phyloP scores from a whole-genome alignment of 92 coral and sea anemone genomes.

The Actinernus sp. region DNA sequence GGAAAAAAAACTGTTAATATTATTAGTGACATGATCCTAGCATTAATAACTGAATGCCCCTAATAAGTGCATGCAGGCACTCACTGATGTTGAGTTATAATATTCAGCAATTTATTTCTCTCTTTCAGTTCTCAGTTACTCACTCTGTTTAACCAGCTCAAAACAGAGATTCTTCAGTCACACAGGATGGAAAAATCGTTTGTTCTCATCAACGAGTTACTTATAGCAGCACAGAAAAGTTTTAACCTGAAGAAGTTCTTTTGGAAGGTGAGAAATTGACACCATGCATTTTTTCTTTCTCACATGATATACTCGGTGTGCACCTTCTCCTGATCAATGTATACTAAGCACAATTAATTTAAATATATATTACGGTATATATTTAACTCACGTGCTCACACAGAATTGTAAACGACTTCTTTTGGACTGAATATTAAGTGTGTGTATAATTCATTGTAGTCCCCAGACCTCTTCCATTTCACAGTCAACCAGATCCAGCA shows the following conservation, averaged over 20 bases:
- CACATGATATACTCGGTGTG: constrained; percentile 14
- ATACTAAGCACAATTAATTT: not conserved
- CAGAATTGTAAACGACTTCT: no score
- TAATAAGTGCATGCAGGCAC: no score
- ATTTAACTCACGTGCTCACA: no score
- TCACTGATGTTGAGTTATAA: no score
- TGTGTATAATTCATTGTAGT: constrained; percentile 31
- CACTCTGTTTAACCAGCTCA: constrained; percentile 86
- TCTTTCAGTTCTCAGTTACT: constrained; percentile 78
- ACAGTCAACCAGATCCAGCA: constrained; percentile 74
- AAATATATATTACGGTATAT: no score
- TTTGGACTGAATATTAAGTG: not conserved
- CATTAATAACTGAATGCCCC: no score
- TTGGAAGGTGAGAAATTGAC: constrained; percentile 96
- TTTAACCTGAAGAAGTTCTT: constrained; percentile 83
- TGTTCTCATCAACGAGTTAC: constrained; percentile 87
- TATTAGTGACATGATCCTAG: no score
- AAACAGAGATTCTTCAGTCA: constrained; percentile 90
- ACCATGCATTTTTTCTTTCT: not conserved
- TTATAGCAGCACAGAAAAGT: constrained; percentile 90
- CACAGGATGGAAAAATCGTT: constrained; percentile 83
- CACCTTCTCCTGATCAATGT: no score
- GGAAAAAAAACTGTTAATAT: no score
- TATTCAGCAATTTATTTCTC: not conserved
- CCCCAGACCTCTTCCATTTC: constrained; percentile 89